Percentiles rank a stretch among this genome's conserved stretches.
Conservation (phyloP, 2,888 invertebrate species). For the Ectemnius cavifrons region DNA sequence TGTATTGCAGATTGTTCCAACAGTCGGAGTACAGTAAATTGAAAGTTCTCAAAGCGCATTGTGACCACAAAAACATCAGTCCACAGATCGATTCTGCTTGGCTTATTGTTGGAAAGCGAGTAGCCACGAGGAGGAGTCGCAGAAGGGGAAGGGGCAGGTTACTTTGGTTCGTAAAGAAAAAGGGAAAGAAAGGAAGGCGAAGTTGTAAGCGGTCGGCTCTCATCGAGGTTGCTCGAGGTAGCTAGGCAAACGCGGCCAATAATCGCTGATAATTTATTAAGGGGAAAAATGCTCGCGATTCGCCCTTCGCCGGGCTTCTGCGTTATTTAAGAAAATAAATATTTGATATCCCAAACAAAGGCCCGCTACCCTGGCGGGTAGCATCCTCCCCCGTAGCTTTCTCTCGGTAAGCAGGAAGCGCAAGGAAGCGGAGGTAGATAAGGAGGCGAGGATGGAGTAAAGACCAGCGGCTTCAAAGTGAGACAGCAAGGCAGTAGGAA, state of each 20-base stretch:
- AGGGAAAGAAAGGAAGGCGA: conserved; percentile 1
- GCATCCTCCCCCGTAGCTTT: conserved; percentile 17
- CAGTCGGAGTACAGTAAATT: no score
- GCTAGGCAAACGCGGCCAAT: conserved; percentile 63
- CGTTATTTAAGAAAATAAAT: conserved; percentile 70
- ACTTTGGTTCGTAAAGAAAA: not conserved
- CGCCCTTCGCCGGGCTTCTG: conserved; percentile 43
- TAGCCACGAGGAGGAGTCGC: no score
- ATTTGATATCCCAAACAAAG: conserved; percentile 70
- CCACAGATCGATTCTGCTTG: no score
- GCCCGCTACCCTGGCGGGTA: conserved; percentile 42
- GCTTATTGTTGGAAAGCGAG: no score
- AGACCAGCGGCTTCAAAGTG: conserved; percentile 47
- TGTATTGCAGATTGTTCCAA: no score
- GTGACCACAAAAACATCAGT: no score
- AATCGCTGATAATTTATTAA: conserved; percentile 70
- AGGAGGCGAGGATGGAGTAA: conserved; percentile 47
- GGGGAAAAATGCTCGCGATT: conserved; percentile 58
- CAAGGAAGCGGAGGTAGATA: conserved; percentile 31
- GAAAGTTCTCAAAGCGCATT: no score
- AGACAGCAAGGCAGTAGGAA: not conserved
- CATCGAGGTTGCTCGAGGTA: conserved; percentile 23
- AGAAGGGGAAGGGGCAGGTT: no score
- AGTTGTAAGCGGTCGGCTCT: conserved; percentile 10
- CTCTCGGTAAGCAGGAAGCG: conserved; percentile 31